phyloP scores from a whole-genome alignment of 2,113 vertebrate species.

The Microcebus lehilahytsara region DNA sequence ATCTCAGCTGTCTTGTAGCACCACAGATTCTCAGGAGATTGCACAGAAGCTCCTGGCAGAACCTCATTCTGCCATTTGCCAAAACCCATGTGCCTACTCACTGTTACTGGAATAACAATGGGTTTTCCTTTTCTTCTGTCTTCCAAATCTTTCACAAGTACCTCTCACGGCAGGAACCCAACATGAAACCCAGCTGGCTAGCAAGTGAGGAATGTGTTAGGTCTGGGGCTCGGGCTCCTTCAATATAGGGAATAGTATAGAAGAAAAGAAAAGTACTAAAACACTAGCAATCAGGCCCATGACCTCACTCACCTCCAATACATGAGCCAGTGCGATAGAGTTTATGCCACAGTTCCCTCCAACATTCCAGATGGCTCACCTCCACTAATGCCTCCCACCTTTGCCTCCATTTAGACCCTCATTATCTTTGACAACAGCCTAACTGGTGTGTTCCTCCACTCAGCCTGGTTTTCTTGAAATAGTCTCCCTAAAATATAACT shows the following conservation, averaged over 20 bases:
- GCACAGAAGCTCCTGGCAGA: background rate
- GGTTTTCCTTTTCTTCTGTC: background rate
- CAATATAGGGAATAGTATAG: background rate
- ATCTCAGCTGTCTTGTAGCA: background rate
- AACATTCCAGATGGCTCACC: background rate
- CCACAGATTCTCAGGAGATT: background rate
- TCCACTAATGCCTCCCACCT: background rate
- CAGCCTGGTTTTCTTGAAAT: background rate
- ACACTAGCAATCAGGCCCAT: background rate
- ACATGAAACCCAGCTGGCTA: background rate
- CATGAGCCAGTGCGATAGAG: background rate
- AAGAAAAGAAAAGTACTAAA: background rate
- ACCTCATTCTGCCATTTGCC: background rate
- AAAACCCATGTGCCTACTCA: background rate
- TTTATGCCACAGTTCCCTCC: background rate
- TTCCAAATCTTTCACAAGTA: background rate
- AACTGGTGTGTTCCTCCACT: background rate
- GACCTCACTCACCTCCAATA: background rate
- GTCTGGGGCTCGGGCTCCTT: background rate
- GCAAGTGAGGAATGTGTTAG: background rate
- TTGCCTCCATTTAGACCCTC: background rate
- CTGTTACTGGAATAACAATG: background rate
- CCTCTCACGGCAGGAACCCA: background rate
- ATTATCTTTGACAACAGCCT: background rate
- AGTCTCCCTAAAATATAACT: background rate